Evolutionary conservation across 2,888 invertebrate genomes (phyloP), one percentile per base, ranked within the genome.

Genomic region (Coenonympha arcania): DNA sequence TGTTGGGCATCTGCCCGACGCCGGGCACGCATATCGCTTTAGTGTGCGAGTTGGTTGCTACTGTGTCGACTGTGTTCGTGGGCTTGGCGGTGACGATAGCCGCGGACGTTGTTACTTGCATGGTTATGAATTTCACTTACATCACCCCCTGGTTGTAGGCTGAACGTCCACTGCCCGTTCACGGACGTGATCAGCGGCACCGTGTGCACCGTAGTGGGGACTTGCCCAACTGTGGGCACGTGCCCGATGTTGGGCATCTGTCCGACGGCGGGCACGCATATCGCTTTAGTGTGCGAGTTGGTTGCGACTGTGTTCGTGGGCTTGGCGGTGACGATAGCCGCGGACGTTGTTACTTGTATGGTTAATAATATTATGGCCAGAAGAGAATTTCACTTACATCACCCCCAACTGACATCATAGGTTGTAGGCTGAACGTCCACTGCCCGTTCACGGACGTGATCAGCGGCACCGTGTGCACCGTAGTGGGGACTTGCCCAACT

Each of bases 91-190:
- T 59, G 22, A 69, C 56, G 49, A 46, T 52, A 0, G 53, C 51
- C 51, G 41, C 9, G 1, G 56, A 37, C 34, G 54, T 36, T 34
- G 49, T 45, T 48, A 62, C 49, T 9, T 59, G 20, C 19, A 48
- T 0, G 61, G 61, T n/a, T n/a, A n/a, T n/a, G n/a, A n/a, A n/a
- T n/a, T n/a, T n/a, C n/a, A 73, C 82, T 76, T 34, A 83, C 83
- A 57, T 84, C 80, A 6, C 73, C 73, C 0, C 84, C 84, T 0
- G 86, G 84, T 59, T 84, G 85, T 46, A 85, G 61, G 54, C 84
- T 82, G 62, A 85, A 79, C 57, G 81, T 82, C 84, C 85, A 85
- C 58, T 86, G 85, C 6, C 86, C 86, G 33, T 86, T 86, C 50
- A 86, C 77, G 0, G 84, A 78, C 0, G 84, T 82, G 56, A 86